Base-by-base conservation (phyloP, 2,888 invertebrate species). In the Scelioninae gen. 1 region DNA sequence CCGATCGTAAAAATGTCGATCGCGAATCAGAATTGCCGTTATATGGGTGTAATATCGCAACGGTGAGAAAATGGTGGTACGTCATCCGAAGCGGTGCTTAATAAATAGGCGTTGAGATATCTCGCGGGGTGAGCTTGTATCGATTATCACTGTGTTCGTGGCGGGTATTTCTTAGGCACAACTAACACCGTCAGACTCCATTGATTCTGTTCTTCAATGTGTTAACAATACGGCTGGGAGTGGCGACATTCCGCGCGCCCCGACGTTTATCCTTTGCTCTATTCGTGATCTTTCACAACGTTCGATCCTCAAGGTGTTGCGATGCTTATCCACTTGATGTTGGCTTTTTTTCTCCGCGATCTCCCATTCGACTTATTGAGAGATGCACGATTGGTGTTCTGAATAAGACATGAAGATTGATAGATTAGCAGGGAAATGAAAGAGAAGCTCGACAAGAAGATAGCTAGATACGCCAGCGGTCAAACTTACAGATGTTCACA, bases 171-270 rank as follows among this genome's bases (percentile, higher is more conserved):
- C 78, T 78, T 65, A 71, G 65, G 32, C 51, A 63, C 40, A 71
- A 58, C 77, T 40, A 38, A 40, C 63, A 56, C 56, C 69, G 71
- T 69, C 79, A 72, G 78, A 78, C 65, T 56, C 71, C 71, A 51
- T 65, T 78, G 63, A 71, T 68, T 66, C 66, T 34, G 9, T 38
- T 11, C 72, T 66, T 47, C 38, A 63, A 68, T 40, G 80, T 68
- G 80, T 80, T 80, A 80, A 80, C 80, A 79, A 79, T 79, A 79
- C 72, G 63, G 58, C 72, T 80, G 55, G 74, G 79, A 74, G 79
- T 80, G 79, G 71, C 79, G 62, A 72, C 66, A 80, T 80, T 80
- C 79, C 68, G 63, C 63, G 63, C 62, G 51, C 58, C 53, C 40
- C 65, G 62, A 29, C 51, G 74, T 63, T 68, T 79, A 72, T 79